These are phyloP conservation scores for Sesamia inferens DNA, from an alignment of 2,888 invertebrate species.

Conservation along the genomic window DNA sequence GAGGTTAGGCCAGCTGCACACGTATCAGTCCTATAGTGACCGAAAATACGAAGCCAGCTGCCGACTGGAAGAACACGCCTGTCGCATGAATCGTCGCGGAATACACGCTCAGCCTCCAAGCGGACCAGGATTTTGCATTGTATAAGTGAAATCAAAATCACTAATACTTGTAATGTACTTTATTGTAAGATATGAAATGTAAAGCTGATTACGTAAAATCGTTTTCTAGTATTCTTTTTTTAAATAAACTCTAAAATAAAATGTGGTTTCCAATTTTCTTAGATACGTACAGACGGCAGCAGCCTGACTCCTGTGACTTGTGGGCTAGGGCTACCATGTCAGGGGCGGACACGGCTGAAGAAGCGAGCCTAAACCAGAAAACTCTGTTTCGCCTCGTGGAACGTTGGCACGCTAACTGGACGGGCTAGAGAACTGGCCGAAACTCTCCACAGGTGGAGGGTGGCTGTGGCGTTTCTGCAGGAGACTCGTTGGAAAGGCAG, in stretches of 20 bases:
- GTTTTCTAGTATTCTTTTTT: not conserved
- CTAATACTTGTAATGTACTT: not conserved
- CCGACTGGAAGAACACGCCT: conserved; percentile 84
- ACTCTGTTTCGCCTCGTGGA: too few relatives aligned
- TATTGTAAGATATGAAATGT: conserved; percentile 1
- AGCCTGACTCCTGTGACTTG: too few relatives aligned
- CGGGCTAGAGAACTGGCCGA: too few relatives aligned
- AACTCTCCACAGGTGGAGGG: too few relatives aligned
- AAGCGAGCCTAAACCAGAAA: too few relatives aligned
- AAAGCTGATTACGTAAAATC: not conserved
- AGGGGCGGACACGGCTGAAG: too few relatives aligned
- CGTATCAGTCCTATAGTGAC: not conserved
- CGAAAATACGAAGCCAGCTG: conserved; percentile 67
- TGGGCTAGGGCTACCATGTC: too few relatives aligned
- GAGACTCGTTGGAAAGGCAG: too few relatives aligned
- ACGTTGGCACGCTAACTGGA: too few relatives aligned
- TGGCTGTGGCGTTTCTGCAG: too few relatives aligned
- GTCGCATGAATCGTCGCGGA: conserved; percentile 93
- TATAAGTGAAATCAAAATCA: not conserved
- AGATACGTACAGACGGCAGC: not conserved
- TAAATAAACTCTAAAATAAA: not conserved
- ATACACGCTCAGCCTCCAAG: conserved; percentile 92
- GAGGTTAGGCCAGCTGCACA: too few relatives aligned
- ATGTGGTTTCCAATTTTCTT: not conserved
- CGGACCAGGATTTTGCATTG: conserved; percentile 90